A percentile compares a stretch with the other conserved stretches of the same genome.
Evolutionary conservation across 2,797 vertebrate genomes (phyloP).

Genomic region (Jordanella pulchra): DNA sequence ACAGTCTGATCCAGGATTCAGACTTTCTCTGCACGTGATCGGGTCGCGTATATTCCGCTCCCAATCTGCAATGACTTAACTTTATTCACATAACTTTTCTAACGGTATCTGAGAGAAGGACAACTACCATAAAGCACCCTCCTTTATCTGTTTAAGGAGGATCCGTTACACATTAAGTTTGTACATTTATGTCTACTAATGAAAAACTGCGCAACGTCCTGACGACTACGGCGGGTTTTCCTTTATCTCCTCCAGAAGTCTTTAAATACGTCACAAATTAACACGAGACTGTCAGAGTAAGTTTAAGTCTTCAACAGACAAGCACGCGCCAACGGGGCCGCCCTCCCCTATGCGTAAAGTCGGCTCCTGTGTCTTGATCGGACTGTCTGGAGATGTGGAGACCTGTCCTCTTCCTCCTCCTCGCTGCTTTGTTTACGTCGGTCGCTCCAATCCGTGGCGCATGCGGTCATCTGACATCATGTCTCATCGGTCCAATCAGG

Average conservation of each 20-base stretch:
- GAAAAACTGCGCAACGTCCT: slow-evolving; percentile 47
- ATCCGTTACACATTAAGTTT: slow-evolving; percentile 40
- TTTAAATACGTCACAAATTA: slow-evolving; percentile 53
- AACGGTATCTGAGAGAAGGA: slow-evolving; percentile 12
- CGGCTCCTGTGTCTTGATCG: slow-evolving; percentile 68
- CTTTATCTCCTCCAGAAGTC: slow-evolving; percentile 46
- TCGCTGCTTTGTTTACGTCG: slow-evolving; percentile 82
- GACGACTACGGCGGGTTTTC: slow-evolving; percentile 49
- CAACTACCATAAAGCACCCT: slow-evolving; percentile 1
- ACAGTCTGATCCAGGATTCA: slow-evolving; percentile 23
- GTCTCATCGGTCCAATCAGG: slow-evolving; percentile 80
- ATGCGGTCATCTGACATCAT: slow-evolving; percentile 76
- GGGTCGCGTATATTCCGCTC: slow-evolving; percentile 18
- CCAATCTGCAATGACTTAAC: slow-evolving; percentile 12
- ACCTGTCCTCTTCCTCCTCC: slow-evolving; percentile 74
- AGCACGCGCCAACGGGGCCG: slow-evolving; percentile 61
- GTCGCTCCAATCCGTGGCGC: slow-evolving; percentile 78
- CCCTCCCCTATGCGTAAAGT: slow-evolving; percentile 69
- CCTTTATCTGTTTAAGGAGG: slow-evolving; percentile 10
- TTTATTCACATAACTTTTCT: slow-evolving; percentile 36
- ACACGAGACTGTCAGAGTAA: slow-evolving; percentile 64
- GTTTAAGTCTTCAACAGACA: slow-evolving; percentile 60
- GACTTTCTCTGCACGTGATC: slow-evolving; percentile 19
- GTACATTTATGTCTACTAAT: slow-evolving; percentile 36
- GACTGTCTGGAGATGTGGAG: slow-evolving; percentile 81